phyloP scores from a whole-genome alignment of 2,797 vertebrate species.

The Pygocentrus nattereri region DNA sequence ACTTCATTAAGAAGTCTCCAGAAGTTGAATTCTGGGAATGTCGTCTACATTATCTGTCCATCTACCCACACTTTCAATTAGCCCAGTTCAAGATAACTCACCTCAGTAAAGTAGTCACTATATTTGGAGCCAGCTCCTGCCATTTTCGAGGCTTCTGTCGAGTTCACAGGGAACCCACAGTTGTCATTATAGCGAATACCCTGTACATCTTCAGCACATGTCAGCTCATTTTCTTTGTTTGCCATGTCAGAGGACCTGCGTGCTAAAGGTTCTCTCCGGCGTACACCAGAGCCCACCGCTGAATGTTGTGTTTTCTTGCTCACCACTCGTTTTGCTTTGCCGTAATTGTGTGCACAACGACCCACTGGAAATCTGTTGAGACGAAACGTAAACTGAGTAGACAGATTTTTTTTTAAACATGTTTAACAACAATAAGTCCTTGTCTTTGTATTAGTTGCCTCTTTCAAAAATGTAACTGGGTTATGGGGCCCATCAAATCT shows the following conservation, averaged over 20 bases:
- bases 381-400: slow-evolving; percentile 1
- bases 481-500: background rate
- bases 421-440: background rate
- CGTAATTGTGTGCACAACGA: slow-evolving; percentile 79
- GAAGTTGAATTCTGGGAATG: too few species aligned
- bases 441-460: background rate
- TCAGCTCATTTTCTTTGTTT: slow-evolving; percentile 99
- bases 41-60: background rate
- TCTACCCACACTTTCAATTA: background rate
- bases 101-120: slow-evolving; percentile 91
- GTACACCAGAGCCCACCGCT: slow-evolving; percentile 82
- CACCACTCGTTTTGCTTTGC: slow-evolving; percentile 81
- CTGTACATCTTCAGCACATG: slow-evolving; percentile 83
- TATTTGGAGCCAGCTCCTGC: slow-evolving; percentile 91
- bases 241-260: slow-evolving; percentile 91
- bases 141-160: slow-evolving; percentile 88
- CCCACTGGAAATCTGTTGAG: slow-evolving; percentile 85
- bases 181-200: slow-evolving; percentile 72
- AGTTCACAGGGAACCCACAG: slow-evolving; percentile 74
- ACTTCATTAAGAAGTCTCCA: too few species aligned
- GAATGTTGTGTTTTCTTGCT: slow-evolving; percentile 85
- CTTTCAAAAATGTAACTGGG: background rate
- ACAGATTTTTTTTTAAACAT: too few species aligned
- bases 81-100: slow-evolving; percentile 59
- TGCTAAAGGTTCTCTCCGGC: slow-evolving; percentile 81